Base-by-base conservation (phyloP, 2,113 vertebrate species). In the Pseudolaguvia tuberculata region DNA sequence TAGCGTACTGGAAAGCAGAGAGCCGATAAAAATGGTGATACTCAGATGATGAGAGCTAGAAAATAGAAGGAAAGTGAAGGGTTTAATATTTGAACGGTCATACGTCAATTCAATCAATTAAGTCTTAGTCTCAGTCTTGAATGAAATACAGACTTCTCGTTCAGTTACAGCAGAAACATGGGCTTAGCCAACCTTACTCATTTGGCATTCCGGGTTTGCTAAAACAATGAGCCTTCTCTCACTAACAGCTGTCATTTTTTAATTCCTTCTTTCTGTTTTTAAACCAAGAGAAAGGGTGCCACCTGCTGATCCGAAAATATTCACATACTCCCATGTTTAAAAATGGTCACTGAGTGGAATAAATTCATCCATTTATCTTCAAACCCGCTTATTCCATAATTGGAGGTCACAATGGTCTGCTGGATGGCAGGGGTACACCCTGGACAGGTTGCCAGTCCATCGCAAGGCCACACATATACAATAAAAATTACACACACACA, bases 11-110 rank as follows among this genome's bases (percentile, higher is more conserved):
- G 62, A 62, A 81, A 69, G 35, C 67, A 6, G 20, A 68, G 61
- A 73, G 77, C 69, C 80, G 48, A 20, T 39, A 27, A 63, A 55
- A 71, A n/a, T n/a, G n/a, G n/a, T n/a, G n/a, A n/a, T n/a, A n/a
- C n/a, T n/a, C n/a, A 65, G 39, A 5, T 42, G 39, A 4, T 42
- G 8, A 42, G 31, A 35, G 31, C 3, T 35, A 35, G 31, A 35
- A 35, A 35, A 35, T 4, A 6, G 39, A 8, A 42, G 7, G 2
- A 25, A 55, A 29, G 51, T 13, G 5, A 39, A 14, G 9, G 45
- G n/a, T n/a, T n/a, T n/a, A n/a, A 61, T 14, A 57, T 61, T 72
- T 72, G 39, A 27, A 17, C 31, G 25, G 31, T 70, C 51, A 11
- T 18, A 50, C 14, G 12, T 39, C 7, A 4, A 68, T 56, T 57